Base-by-base conservation (phyloP, 1,140 invertebrate genomes). In the Drosophila jambulina region DNA sequence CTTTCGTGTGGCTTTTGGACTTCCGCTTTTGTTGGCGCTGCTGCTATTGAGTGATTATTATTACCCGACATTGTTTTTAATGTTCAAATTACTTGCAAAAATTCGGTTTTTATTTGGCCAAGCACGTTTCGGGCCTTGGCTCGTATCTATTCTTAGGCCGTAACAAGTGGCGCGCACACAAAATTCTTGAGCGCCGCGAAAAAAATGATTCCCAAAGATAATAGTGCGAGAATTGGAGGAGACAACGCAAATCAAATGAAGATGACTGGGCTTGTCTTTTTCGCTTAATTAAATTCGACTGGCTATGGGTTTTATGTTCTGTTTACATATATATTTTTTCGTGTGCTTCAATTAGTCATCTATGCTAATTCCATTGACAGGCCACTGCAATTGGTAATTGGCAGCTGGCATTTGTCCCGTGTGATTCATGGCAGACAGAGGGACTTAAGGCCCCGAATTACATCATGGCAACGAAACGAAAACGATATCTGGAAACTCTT, bases 61-160 rank as follows among this genome's bases (percentile, higher is more conserved):
- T 80, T 80, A 72, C 68, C 80, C 82, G 65, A 71, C 64, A 81
- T 57, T 85, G 78, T 85, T 84, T 88, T 87, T 64, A 85, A 43
- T 87, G 79, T 85, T 71, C 69, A 84, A 84, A 90, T 88, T 83
- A 87, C 83, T 84, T 88, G 83, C 85, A 84, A 78, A 78, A 78
- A 71, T 49, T 76, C 42, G 68, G 65, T 58, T 67, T 56, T 62
- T 71, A 68, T 69, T 49, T 67, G 82, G 80, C 80, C 69, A 80
- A 60, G 78, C 78, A 82, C 69, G 75, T 67, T 69, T 72, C 49
- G 76, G 48, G 82, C 69, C 75, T 82, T 76, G 65, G 67, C 71
- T 54, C 13, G 38, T 21, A 32, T 69, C 75, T 70, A 62, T 78
- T 70, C 57, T 78, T 78, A 62, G 75, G 64, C 65, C 67, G 46